Evolutionary conservation across 2,797 vertebrate genomes (phyloP).

Genomic region (Gallinago stenura): DNA sequence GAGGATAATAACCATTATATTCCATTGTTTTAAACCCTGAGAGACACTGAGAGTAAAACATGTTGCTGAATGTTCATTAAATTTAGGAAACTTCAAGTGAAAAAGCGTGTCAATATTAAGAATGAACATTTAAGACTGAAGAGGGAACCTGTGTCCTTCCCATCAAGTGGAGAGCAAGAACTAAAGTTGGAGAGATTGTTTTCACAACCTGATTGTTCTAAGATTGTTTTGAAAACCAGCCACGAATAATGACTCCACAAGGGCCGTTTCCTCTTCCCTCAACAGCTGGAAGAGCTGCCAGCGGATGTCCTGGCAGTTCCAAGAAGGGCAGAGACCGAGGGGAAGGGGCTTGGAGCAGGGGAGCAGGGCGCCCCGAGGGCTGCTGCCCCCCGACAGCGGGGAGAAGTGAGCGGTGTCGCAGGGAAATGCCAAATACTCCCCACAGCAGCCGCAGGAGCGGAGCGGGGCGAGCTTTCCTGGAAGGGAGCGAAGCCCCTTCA

Average conservation of each 20-base stretch:
- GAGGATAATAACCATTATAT: background rate
- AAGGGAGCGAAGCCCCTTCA: background rate
- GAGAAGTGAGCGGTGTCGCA: background rate
- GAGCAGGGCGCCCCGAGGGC: background rate
- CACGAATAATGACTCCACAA: too few species aligned
- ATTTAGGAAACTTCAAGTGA: background rate
- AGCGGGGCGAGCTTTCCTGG: background rate
- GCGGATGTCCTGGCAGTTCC: rapidly evolving
- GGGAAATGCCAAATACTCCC: background rate
- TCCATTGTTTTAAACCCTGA: background rate
- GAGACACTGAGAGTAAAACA: background rate
- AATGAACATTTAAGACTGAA: background rate
- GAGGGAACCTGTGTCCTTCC: background rate
- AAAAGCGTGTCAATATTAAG: background rate
- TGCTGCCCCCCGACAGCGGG: background rate
- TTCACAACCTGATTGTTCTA: background rate
- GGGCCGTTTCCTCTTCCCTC: rapidly evolving
- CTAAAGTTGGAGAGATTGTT: background rate
- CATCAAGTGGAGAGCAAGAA: background rate
- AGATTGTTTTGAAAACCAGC: background rate
- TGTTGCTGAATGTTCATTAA: background rate
- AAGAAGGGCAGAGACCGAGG: background rate
- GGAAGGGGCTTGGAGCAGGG: background rate
- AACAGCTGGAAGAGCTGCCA: rapidly evolving
- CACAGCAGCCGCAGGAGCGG: rapidly evolving